Evolutionary conservation across 2,113 vertebrate genomes (phyloP), one percentile per base, ranked within the genome.

Genomic region (Nothocercus nigrocapillus): DNA sequence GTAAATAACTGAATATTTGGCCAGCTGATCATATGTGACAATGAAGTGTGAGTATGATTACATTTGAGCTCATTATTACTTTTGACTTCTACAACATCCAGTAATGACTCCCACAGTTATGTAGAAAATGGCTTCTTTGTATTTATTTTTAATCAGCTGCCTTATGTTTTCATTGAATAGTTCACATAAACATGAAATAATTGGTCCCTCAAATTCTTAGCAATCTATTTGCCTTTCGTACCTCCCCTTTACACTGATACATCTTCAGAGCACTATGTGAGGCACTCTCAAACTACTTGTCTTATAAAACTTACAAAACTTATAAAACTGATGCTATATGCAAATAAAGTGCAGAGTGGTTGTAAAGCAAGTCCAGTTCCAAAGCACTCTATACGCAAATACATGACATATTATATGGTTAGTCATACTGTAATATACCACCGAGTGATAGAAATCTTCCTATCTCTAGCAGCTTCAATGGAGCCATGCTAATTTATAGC

Each of bases 381-480:
- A 56, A 82, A 77, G 54, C 28, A 59, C 67, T 93, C 95, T 49
- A 63, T 93, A 70, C 16, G 11, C 40, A 82, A 88, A 36, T 59
- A 64, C 45, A 22, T 73, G 54, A 74, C 40, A 85, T 64, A 88
- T 85, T 59, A 53, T 53, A 91, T 34, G n/a, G 74, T 94, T 94
- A 95, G 91, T 93, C 82, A 67, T 36, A 47, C 34, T 77, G 72
- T 72, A 94, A 70, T 66, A 74, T 51, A 72, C 21, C 63, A 72
- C 51, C 44, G 51, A 74, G 69, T 96, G 91, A 94, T 83, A 88
- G 82, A 94, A 94, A 94, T 91, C 92, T 96, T 96, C 92, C 92
- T 88, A 76, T 82, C 76, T 94, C 82, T 80, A 5, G 3, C 6
- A 88, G 59, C 79, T 80, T 74, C 61, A 77, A 70, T 72, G 83